These are phyloP conservation scores for Pachyseris speciosa DNA, from an alignment of 64 coral and sea anemone species.

Conservation along the genomic window DNA sequence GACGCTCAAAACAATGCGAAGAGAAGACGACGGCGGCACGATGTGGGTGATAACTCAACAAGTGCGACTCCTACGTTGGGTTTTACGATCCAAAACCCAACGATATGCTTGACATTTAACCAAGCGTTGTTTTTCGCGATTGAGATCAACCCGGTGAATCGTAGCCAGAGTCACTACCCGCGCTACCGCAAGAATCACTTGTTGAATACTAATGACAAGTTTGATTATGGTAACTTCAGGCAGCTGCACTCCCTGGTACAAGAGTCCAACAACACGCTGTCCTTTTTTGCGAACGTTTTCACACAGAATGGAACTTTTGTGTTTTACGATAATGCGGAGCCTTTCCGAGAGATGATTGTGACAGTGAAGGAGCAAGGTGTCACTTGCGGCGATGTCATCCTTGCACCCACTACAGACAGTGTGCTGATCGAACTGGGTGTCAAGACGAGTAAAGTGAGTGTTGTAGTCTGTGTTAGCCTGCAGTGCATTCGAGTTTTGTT, in stretches of 20 bases:
- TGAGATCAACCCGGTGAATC: constrained; percentile 74
- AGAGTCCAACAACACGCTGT: constrained; percentile 83
- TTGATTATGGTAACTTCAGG: constrained; percentile 97
- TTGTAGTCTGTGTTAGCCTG: background rate
- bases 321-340: constrained; percentile 93
- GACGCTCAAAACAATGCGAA: background rate
- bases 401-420: constrained; percentile 25
- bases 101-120: constrained; percentile 65
- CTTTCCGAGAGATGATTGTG: constrained; percentile 68
- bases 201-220: constrained; percentile 84
- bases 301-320: constrained; percentile 85
- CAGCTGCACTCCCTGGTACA: constrained; percentile 88
- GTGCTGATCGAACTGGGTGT: constrained; percentile 28
- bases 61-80: background rate
- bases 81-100: constrained; percentile 61
- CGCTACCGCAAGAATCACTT: constrained; percentile 96
- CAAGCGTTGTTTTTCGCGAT: constrained; percentile 79
- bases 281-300: constrained; percentile 87
- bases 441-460: constrained; percentile 53
- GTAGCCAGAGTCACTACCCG: constrained; percentile 83
- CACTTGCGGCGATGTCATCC: constrained; percentile 25
- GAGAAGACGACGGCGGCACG: constrained; percentile 24
- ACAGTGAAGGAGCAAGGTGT: constrained; percentile 70
- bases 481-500: background rate
- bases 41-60: constrained; percentile 68